Conservation (phyloP, 2,113 vertebrate genomes). For the Chionis minor region DNA sequence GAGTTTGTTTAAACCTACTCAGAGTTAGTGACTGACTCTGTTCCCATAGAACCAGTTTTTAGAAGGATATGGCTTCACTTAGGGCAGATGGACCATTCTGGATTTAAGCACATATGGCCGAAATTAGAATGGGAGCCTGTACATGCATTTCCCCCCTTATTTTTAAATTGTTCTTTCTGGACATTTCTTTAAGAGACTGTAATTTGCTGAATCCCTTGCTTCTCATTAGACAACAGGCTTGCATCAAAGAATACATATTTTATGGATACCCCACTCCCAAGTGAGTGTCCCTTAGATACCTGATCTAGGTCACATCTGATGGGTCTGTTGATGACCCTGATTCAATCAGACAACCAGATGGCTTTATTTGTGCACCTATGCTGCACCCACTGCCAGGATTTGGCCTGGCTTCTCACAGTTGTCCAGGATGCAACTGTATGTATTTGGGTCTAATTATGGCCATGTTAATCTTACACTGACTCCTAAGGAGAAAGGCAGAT, state of each 20-base stretch:
- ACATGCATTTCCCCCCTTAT: not conserved
- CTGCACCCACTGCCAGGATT: constrained; percentile 9
- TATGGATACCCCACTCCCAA: not conserved
- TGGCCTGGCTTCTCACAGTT: constrained; percentile 3
- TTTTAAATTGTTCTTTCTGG: constrained; percentile 19
- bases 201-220: constrained; percentile 18
- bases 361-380: constrained; percentile 44
- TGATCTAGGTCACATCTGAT: constrained; percentile 49
- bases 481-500: not conserved
- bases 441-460: constrained; percentile 13
- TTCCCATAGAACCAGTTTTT: constrained; percentile 41
- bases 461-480: not conserved
- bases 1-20: constrained; percentile 48
- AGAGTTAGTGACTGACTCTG: constrained; percentile 29
- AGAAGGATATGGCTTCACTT: not conserved
- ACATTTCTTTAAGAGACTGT: not conserved
- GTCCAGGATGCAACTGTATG: not conserved
- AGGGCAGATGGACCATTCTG: not conserved
- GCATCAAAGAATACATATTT: constrained; percentile 33
- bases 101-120: not conserved
- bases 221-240: constrained; percentile 11
- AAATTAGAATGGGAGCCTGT: constrained; percentile 6
- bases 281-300: constrained; percentile 3
- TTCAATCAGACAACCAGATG: constrained; percentile 57
- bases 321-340: constrained; percentile 45